Evolutionary conservation across 2,888 invertebrate species (phyloP).

Genomic region (Nemoura dubitans): DNA sequence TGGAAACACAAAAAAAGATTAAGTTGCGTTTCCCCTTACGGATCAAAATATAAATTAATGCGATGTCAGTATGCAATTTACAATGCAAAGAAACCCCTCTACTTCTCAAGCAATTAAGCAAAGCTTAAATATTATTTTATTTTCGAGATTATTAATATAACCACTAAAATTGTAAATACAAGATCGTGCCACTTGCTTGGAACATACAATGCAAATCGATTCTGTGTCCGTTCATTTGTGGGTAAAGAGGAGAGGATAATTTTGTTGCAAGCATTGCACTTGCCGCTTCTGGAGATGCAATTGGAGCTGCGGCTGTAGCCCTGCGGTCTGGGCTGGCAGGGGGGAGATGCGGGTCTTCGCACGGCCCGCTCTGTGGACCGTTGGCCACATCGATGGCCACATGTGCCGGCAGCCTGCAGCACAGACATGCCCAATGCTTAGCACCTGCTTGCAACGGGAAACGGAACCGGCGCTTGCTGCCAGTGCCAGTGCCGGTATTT

Average conservation of each 20-base stretch:
- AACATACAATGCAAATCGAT: too few relatives aligned
- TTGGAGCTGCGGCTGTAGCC: conserved; percentile 60
- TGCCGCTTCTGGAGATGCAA: conserved; percentile 62
- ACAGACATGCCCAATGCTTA: background rate
- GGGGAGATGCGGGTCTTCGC: conserved; percentile 21
- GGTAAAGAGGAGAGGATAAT: background rate
- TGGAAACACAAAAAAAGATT: conserved; percentile 50
- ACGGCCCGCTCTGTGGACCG: background rate
- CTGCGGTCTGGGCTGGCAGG: conserved; percentile 59
- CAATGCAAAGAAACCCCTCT: too few relatives aligned
- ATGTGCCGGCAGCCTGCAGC: background rate
- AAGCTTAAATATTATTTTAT: too few relatives aligned
- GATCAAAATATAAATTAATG: too few relatives aligned
- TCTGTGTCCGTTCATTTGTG: too few relatives aligned
- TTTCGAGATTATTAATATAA: too few relatives aligned
- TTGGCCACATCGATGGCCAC: background rate
- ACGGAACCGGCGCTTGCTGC: too few relatives aligned
- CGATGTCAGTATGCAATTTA: too few relatives aligned
- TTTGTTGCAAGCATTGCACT: conserved; percentile 50
- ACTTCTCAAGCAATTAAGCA: too few relatives aligned
- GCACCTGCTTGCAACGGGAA: background rate
- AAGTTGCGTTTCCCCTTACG: background rate
- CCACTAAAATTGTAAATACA: too few relatives aligned
- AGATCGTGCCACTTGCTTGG: too few relatives aligned
- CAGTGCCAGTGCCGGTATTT: too few relatives aligned